A percentile compares a stretch with the other conserved stretches of the same genome.
Conservation (phyloP, 1,140 invertebrate species). For the Luehdorfia chinensis region DNA sequence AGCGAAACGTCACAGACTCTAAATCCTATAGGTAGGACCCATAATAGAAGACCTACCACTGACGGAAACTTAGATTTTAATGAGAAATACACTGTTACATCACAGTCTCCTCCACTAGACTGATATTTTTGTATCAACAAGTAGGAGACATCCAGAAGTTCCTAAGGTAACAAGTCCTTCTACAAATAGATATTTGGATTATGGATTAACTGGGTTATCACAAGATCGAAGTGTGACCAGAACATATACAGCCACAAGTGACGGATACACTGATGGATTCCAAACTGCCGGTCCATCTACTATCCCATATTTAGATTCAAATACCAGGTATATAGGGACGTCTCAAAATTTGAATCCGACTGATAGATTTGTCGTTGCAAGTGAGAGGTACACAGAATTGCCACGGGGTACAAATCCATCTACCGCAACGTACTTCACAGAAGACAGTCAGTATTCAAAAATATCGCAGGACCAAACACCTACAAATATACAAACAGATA, state of each 20-base stretch:
- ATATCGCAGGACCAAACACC: conserved; percentile 1
- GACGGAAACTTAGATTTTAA: not conserved
- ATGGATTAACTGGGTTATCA: conserved; percentile 5
- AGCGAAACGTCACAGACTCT: not conserved
- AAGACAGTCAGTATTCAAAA: conserved; percentile 5
- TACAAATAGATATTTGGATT: conserved; percentile 4
- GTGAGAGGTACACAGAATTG: conserved; percentile 5
- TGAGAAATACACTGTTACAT: conserved; percentile 2
- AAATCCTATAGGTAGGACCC: not conserved
- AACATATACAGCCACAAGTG: conserved; percentile 3
- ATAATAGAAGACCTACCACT: conserved; percentile 5
- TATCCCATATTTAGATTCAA: conserved; percentile 12
- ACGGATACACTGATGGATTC: not conserved
- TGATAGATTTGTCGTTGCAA: conserved; percentile 1
- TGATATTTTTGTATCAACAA: not conserved
- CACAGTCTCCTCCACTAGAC: not conserved
- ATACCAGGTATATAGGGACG: not conserved
- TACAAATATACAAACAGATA: not conserved
- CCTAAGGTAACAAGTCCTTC: not conserved
- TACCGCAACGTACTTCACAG: conserved; percentile 1
- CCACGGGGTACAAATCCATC: not conserved
- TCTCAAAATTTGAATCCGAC: not conserved
- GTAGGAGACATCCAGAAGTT: conserved; percentile 5
- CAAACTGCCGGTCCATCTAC: conserved; percentile 9
- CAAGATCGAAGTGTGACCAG: conserved; percentile 1